A percentile compares a stretch with the other conserved stretches of the same genome.
These are phyloP conservation scores for Sinosuthora webbiana DNA, from an alignment of 2,113 vertebrate genomes.

Conservation along the genomic window DNA sequence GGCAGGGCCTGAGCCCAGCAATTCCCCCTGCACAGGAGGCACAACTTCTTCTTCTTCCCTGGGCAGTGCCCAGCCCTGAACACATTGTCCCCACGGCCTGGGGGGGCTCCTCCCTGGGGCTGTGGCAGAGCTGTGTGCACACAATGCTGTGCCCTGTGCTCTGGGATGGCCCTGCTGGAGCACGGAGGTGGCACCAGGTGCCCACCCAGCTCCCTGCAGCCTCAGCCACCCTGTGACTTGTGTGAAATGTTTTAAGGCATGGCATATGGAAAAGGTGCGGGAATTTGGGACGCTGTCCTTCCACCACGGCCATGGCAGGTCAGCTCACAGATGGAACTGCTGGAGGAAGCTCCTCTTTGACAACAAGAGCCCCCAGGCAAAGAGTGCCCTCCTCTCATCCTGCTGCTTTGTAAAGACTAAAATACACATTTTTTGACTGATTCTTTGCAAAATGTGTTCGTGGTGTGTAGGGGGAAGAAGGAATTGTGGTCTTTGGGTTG, in stretches of 20 bases:
- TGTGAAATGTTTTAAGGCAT: not conserved
- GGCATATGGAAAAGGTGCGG: not conserved
- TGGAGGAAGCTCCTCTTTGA: not conserved
- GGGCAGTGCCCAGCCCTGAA: no score
- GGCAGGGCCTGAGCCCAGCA: no score
- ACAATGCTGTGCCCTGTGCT: not conserved
- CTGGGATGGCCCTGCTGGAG: not conserved
- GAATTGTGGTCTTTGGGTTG: not conserved
- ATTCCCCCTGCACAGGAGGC: no score
- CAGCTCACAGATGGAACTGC: accelerated
- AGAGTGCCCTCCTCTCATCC: not conserved
- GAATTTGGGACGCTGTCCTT: not conserved
- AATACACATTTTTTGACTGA: not conserved
- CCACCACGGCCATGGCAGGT: accelerated
- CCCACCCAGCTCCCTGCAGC: not conserved
- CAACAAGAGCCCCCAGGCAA: accelerated
- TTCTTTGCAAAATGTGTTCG: not conserved
- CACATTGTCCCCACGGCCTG: no score
- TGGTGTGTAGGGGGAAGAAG: not conserved
- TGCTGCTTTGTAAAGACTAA: not conserved
- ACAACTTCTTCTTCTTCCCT: no score
- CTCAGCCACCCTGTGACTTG: accelerated
- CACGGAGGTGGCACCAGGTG: not conserved
- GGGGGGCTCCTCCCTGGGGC: not conserved
- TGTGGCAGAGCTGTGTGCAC: not conserved